Evolutionary conservation across 1,140 invertebrate species (phyloP).

Genomic region (Dendrolimus kikuchii): DNA sequence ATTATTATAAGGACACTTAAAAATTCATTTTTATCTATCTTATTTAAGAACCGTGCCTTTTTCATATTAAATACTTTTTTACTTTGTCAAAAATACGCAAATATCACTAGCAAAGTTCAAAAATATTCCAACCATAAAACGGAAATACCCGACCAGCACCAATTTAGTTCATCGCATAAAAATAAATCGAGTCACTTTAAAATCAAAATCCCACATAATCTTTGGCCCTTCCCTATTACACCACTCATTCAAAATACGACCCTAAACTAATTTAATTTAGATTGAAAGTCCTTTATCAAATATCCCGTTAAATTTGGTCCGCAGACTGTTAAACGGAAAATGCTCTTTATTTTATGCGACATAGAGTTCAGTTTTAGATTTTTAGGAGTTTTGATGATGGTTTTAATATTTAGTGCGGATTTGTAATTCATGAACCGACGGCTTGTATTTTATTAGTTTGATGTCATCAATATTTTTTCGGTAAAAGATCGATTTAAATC

Average conservation of each 20-base stretch:
- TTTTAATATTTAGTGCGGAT: slow-evolving; percentile 5
- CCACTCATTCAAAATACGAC: slow-evolving; percentile 20
- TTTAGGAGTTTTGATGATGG: slow-evolving; percentile 15
- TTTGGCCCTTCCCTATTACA: slow-evolving; percentile 26
- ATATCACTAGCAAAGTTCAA: too few relatives aligned
- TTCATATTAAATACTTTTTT: too few relatives aligned
- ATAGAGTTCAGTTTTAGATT: slow-evolving; percentile 23
- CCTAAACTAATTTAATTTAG: slow-evolving; percentile 20
- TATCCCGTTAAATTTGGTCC: slow-evolving; percentile 19
- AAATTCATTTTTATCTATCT: too few relatives aligned
- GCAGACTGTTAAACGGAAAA: slow-evolving; percentile 27
- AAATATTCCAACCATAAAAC: too few relatives aligned
- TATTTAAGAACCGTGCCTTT: too few relatives aligned
- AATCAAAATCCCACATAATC: slow-evolving; percentile 41
- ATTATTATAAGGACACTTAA: too few relatives aligned
- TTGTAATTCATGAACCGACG: too few relatives aligned
- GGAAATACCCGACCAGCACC: too few relatives aligned
- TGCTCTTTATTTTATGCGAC: slow-evolving; percentile 23
- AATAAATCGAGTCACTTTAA: slow-evolving; percentile 51
- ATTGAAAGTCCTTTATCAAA: slow-evolving; percentile 22
- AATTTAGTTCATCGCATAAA: slow-evolving; percentile 37
- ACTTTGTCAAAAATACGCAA: too few relatives aligned
- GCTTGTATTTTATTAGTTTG: too few relatives aligned
- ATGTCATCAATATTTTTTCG: too few relatives aligned
- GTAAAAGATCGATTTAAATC: too few relatives aligned